These are phyloP conservation scores for Temnopleurus reevesii DNA, from an alignment of 53 echinoderm and acorn worm species.

Conservation along the genomic window DNA sequence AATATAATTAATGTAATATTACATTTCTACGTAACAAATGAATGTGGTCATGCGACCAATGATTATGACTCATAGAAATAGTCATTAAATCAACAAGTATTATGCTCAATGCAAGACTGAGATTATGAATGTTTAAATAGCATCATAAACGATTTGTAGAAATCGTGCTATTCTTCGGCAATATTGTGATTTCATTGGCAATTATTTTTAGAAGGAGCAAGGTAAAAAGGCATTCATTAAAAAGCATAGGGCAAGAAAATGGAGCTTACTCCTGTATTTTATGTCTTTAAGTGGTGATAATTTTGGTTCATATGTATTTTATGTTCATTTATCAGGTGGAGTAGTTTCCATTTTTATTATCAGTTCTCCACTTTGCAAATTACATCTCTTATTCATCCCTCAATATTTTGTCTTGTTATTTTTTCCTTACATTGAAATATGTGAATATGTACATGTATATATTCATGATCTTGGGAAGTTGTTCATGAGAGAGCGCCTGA, in stretches of 20 bases:
- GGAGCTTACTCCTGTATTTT: background rate
- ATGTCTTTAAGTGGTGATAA: background rate
- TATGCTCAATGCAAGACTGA: background rate
- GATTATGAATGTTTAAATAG: background rate
- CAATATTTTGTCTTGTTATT: background rate
- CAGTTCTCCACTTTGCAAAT: too few species aligned
- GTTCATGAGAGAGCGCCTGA: too few species aligned
- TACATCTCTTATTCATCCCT: too few species aligned
- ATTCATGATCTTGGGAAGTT: too few species aligned
- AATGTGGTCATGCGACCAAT: background rate
- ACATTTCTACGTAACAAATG: background rate
- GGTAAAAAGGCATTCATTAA: background rate
- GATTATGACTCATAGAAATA: background rate
- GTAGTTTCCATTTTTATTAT: too few species aligned
- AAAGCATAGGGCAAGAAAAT: background rate
- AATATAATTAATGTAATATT: too few species aligned
- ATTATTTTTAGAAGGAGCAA: background rate
- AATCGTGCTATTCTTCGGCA: background rate
- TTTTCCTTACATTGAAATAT: too few species aligned
- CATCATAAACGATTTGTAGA: background rate
- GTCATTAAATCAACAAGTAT: conserved; percentile 2
- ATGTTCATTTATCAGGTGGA: background rate
- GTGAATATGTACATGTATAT: too few species aligned
- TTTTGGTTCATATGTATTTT: background rate
- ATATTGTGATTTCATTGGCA: background rate